Percentiles rank a stretch among this genome's conserved stretches.
Evolutionary conservation across 2,797 vertebrate genomes (phyloP).

Genomic region (Malacoctenus gilli): DNA sequence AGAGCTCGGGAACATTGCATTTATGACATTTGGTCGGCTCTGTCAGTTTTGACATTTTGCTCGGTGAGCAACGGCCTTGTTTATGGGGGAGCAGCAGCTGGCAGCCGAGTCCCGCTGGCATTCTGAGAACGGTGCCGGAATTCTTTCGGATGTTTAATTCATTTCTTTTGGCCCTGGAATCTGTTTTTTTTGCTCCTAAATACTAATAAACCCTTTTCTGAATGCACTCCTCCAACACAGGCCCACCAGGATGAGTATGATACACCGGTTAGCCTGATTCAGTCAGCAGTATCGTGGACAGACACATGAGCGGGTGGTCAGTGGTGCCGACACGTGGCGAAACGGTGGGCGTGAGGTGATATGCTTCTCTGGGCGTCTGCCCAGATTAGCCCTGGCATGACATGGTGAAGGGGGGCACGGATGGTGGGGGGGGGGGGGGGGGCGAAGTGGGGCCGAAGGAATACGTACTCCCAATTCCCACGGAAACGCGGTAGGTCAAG

Average conservation of each 20-base stretch:
- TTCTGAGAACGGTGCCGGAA: too few relatives aligned
- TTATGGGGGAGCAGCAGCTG: background rate
- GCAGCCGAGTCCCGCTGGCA: too few relatives aligned
- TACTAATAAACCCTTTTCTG: too few relatives aligned
- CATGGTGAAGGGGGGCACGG: conserved; percentile 66
- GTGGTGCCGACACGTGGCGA: conserved; percentile 60
- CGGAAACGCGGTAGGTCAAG: conserved; percentile 94
- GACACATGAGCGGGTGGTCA: conserved; percentile 65
- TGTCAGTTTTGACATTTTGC: background rate
- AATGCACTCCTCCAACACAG: too few relatives aligned
- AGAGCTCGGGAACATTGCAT: background rate
- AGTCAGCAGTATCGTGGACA: conserved; percentile 52
- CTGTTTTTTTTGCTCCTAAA: background rate
- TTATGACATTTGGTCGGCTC: background rate
- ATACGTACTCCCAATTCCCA: conserved; percentile 97
- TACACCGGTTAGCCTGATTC: conserved; percentile 33
- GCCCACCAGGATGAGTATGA: conserved; percentile 24
- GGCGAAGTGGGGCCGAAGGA: conserved; percentile 78
- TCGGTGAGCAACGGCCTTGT: background rate
- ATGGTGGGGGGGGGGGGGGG: conserved; percentile 69
- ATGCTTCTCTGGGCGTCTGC: conserved; percentile 64
- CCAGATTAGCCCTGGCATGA: conserved; percentile 76
- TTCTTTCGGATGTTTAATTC: too few relatives aligned
- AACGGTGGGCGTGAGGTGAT: conserved; percentile 69
- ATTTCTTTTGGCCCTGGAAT: background rate